Conservation (phyloP, 2,888 invertebrate species). For the Hydraecia micacea region DNA sequence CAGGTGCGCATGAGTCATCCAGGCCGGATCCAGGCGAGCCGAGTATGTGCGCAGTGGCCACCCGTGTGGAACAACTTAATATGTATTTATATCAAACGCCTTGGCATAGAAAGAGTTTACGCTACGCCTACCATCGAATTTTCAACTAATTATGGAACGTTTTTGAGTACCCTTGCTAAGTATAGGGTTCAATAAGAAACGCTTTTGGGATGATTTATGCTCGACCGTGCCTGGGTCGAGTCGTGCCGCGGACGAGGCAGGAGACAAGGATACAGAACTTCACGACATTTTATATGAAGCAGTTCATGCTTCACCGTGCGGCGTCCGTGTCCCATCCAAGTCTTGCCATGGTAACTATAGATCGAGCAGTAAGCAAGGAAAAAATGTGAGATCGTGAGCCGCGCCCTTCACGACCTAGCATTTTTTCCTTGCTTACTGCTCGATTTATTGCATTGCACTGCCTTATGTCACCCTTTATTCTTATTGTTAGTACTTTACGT, state of each 20-base stretch:
- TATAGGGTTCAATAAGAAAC: not conserved
- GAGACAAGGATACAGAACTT: not conserved
- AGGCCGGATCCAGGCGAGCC: constrained; percentile 67
- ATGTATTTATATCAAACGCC: constrained; percentile 67
- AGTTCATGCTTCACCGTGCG: not conserved
- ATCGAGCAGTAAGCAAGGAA: too few species aligned
- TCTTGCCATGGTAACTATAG: not conserved
- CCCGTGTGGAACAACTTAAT: constrained; percentile 68
- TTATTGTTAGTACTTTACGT: not conserved
- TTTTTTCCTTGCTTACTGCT: too few species aligned
- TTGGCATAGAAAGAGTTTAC: constrained; percentile 67
- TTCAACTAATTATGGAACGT: constrained; percentile 11
- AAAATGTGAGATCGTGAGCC: too few species aligned
- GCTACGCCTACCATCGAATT: constrained; percentile 51
- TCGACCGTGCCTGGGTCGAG: not conserved
- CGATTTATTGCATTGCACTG: too few species aligned
- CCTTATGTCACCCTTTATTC: not conserved
- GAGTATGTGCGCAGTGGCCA: constrained; percentile 55
- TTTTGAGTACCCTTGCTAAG: not conserved
- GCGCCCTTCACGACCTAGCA: not conserved
- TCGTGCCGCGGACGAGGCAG: not conserved
- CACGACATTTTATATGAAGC: not conserved
- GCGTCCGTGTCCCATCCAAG: not conserved
- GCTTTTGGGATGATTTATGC: not conserved
- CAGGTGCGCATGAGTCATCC: constrained; percentile 69